Evolutionary conservation across 2,113 vertebrate genomes (phyloP).

Genomic region (Gymnorhina tibicen): DNA sequence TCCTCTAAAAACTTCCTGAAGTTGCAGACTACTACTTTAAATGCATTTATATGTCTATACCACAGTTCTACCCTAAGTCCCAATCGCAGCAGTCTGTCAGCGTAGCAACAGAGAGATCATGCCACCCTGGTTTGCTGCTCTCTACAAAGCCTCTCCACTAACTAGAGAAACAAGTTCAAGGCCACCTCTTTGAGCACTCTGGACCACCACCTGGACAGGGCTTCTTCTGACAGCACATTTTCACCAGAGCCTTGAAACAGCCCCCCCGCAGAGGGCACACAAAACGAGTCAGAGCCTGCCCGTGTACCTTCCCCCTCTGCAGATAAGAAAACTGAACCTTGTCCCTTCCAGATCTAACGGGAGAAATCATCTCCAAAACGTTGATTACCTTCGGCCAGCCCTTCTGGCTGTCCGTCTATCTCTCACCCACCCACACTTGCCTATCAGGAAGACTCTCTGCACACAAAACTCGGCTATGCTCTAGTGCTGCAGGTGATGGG

Average conservation of each 20-base stretch:
- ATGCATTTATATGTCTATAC: neutral
- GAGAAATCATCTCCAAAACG: slow-evolving; percentile 31
- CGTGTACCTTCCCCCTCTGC: neutral
- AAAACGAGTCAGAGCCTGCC: neutral
- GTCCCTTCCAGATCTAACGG: slow-evolving; percentile 21
- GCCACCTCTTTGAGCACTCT: neutral
- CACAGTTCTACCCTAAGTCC: neutral
- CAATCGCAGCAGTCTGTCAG: neutral
- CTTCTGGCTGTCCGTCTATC: neutral
- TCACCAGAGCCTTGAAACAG: neutral
- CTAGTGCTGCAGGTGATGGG: neutral
- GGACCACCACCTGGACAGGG: neutral
- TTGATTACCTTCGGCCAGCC: neutral
- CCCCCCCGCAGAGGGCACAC: neutral
- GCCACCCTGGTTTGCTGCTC: neutral
- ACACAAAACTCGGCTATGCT: neutral
- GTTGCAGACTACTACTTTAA: neutral
- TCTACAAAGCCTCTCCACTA: neutral
- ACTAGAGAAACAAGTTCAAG: slow-evolving; percentile 16
- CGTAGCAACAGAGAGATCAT: neutral
- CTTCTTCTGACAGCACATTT: neutral
- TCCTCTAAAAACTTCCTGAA: slow-evolving; percentile 3
- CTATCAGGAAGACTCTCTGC: neutral
- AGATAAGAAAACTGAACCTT: slow-evolving; percentile 55
- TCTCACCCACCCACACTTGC: neutral